Percentiles rank a stretch among this genome's conserved stretches.
Evolutionary conservation across 2,888 invertebrate species (phyloP).

Genomic region (Drosophila pseudotalamancana): DNA sequence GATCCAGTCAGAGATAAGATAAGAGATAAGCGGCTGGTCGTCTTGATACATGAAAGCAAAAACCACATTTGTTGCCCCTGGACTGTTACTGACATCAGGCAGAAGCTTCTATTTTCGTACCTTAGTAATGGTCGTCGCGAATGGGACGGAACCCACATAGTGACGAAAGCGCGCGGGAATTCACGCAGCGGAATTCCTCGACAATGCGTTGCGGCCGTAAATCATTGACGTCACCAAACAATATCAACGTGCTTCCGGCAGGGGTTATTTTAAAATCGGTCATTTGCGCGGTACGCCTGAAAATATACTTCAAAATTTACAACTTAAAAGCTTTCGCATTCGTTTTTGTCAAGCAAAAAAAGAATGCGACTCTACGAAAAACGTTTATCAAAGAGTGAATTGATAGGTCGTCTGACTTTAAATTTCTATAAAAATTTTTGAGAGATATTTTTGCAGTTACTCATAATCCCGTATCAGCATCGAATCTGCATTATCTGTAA

Average conservation of each 20-base stretch:
- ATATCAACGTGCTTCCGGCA: conserved; percentile 47
- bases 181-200: conserved; percentile 35
- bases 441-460: no score
- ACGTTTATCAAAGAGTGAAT: not conserved
- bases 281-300: conserved; percentile 27
- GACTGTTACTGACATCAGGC: conserved; percentile 4
- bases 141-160: not conserved
- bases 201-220: conserved; percentile 18
- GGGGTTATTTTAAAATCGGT: no score
- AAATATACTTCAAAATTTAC: conserved; percentile 27
- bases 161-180: conserved; percentile 55
- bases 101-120: conserved; percentile 25
- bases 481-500: no score
- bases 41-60: not conserved
- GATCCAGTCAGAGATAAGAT: conserved; percentile 23
- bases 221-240: conserved; percentile 11
- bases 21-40: conserved; percentile 9
- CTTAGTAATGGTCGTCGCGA: conserved; percentile 20
- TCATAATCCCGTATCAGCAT: no score
- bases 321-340: not conserved
- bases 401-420: no score
- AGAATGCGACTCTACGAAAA: not conserved
- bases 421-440: not conserved
- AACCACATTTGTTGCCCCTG: conserved; percentile 8
- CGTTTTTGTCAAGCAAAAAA: not conserved